Evolutionary conservation across 2,113 vertebrate species (phyloP).

Genomic region (Trichomycterus rosablanca): DNA sequence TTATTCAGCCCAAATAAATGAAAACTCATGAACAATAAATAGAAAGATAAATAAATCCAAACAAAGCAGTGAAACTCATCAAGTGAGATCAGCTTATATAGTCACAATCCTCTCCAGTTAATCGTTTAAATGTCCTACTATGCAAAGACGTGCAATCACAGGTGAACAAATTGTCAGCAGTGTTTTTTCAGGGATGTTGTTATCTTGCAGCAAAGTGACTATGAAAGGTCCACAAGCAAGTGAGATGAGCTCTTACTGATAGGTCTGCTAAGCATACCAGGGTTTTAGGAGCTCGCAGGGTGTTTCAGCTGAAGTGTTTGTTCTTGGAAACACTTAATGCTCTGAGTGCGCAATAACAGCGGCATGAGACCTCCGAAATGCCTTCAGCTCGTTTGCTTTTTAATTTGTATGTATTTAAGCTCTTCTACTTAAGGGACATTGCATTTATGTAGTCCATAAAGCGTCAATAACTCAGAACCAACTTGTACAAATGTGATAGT

Average conservation of each 20-base stretch:
- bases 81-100: too few relatives aligned
- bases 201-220: conserved; percentile 13
- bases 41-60: too few relatives aligned
- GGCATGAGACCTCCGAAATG: conserved; percentile 20
- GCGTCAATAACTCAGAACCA: conserved; percentile 26
- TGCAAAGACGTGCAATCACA: background rate
- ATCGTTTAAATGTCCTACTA: too few relatives aligned
- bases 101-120: too few relatives aligned
- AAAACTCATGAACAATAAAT: too few relatives aligned
- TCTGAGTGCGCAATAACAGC: conserved; percentile 33
- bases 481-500: conserved; percentile 26
- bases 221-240: conserved; percentile 7
- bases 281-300: conserved; percentile 16
- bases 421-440: conserved; percentile 29
- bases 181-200: conserved; percentile 33
- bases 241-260: conserved; percentile 29
- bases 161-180: background rate
- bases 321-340: conserved; percentile 38
- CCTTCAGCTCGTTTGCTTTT: conserved; percentile 10
- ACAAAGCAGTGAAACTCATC: too few relatives aligned
- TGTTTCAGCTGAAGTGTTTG: conserved; percentile 35
- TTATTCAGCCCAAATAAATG: too few relatives aligned
- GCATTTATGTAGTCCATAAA: conserved; percentile 30
- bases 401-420: conserved; percentile 13
- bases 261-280: conserved; percentile 1